Conservation (phyloP, 2,113 vertebrate species). For the Cynoglossus semilaevis region DNA sequence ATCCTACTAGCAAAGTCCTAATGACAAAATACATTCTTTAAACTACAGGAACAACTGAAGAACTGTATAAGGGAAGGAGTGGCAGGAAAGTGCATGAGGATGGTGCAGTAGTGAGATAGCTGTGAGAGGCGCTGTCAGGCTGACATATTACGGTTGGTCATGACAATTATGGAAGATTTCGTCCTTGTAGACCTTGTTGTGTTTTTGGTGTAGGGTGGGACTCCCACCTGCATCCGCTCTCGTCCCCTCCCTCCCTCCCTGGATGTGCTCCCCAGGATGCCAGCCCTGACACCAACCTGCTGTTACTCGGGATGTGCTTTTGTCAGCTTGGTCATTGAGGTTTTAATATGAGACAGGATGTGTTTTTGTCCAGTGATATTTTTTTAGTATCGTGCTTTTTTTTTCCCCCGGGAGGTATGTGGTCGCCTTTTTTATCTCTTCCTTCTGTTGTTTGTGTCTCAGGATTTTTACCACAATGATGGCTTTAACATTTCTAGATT, state of each 20-base stretch:
- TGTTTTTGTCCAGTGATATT: conserved; percentile 45
- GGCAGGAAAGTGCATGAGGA: neutral
- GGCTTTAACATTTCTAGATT: conserved; percentile 7
- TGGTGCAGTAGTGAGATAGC: neutral
- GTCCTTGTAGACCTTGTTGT: conserved; percentile 48
- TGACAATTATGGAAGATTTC: conserved; percentile 55
- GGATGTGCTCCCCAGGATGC: conserved; percentile 50
- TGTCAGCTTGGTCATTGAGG: conserved; percentile 34
- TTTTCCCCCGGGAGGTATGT: conserved; percentile 14
- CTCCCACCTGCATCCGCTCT: conserved; percentile 56
- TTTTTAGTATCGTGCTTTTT: conserved; percentile 34
- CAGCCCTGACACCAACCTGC: conserved; percentile 54
- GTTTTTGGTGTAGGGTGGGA: conserved; percentile 34
- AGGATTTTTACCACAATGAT: conserved; percentile 5
- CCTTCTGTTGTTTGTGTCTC: conserved; percentile 22
- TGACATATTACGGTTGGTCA: conserved; percentile 18
- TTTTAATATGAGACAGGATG: conserved; percentile 51
- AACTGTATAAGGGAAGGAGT: too few relatives aligned
- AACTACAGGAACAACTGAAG: too few relatives aligned
- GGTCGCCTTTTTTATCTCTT: conserved; percentile 8
- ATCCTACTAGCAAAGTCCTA: too few relatives aligned
- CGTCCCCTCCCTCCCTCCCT: conserved; percentile 17
- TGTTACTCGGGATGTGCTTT: conserved; percentile 41
- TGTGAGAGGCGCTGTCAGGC: conserved; percentile 2
- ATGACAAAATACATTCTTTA: too few relatives aligned